Base-by-base conservation (phyloP, 2,797 vertebrate genomes). In the Huso huso region DNA sequence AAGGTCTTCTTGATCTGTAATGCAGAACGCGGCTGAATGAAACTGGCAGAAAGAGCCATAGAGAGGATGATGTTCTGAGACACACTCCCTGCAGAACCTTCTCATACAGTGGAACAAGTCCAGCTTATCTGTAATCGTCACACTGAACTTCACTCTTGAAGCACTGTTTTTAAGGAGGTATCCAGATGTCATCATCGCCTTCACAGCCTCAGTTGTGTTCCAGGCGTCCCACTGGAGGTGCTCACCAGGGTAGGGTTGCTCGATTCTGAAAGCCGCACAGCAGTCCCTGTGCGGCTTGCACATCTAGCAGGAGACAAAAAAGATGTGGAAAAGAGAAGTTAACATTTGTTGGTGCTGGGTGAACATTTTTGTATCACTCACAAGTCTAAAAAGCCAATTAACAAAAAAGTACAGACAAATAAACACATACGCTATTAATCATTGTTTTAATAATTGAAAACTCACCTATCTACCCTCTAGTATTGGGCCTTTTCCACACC, bases 101-200 rank as follows among this genome's bases (percentile, higher is more conserved):
- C 48, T 18, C 37, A 70, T 63, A 48, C 70, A 75, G 51, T 73
- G 72, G 6, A 74, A 75, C 57, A 72, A 66, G 49, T 74, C 66
- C 13, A 76, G 53, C 18, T 75, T 76, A 0, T 72, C 50, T 11
- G 6, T 55, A 8, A 75, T 73, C 62, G 37, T 53, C 1, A 0
- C 10, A 7, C 68, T 71, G 11, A 62, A 72, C 9, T 62, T 12
- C 3, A 23, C 49, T 9, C 13, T 13, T 18, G 63, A 66, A 18
- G 66, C 58, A 72, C 67, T 69, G 0, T 10, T 68, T 58, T 71
- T 74, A 0, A 9, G 4, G 48, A 71, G 18, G 15, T 49, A 9
- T 18, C 71, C 68, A 61, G 69, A 70, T 7, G 67, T 70, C 61
- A 64, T 68, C 1, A 48, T 13, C 61, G 67, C 58, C 4, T 68